phyloP scores from a whole-genome alignment of 2,888 invertebrate species.

The Volucella bombylans region DNA sequence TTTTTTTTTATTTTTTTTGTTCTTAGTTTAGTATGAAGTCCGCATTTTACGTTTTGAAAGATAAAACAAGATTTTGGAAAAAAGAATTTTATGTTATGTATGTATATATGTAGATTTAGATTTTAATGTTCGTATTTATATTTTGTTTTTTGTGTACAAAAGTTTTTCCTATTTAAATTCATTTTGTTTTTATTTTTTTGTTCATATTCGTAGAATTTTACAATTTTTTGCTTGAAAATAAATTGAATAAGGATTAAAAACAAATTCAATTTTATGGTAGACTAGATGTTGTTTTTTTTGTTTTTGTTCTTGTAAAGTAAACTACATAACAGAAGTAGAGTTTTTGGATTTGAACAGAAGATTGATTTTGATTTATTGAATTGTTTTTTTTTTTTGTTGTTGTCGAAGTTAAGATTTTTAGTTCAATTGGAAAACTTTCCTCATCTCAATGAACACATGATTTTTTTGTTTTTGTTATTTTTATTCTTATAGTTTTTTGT shows the following conservation, averaged over 20 bases:
- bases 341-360: slow-evolving; percentile 35
- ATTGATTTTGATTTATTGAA: slow-evolving; percentile 10
- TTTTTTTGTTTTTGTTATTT: slow-evolving; percentile 57
- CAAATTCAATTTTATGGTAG: slow-evolving; percentile 62
- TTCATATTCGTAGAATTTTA: slow-evolving; percentile 55
- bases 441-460: slow-evolving; percentile 73
- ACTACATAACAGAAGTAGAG: slow-evolving; percentile 39
- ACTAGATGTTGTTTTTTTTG: slow-evolving; percentile 62
- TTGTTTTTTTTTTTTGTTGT: background rate
- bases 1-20: background rate
- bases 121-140: slow-evolving; percentile 33
- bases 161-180: slow-evolving; percentile 63
- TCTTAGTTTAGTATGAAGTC: slow-evolving; percentile 24
- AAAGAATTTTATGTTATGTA: slow-evolving; percentile 43
- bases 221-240: slow-evolving; percentile 30
- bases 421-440: slow-evolving; percentile 67
- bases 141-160: slow-evolving; percentile 67
- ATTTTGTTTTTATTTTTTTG: slow-evolving; percentile 5
- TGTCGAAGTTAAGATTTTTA: slow-evolving; percentile 12
- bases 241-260: slow-evolving; percentile 4
- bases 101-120: slow-evolving; percentile 2
- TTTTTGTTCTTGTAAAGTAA: slow-evolving; percentile 31
- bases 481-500: slow-evolving; percentile 5
- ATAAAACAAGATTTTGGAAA: slow-evolving; percentile 54
- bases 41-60: slow-evolving; percentile 66